Percentiles rank a stretch among this genome's conserved stretches.
These are phyloP conservation scores for Gymnopithys bicolor DNA, from an alignment of 2,797 vertebrate species.

Conservation along the genomic window DNA sequence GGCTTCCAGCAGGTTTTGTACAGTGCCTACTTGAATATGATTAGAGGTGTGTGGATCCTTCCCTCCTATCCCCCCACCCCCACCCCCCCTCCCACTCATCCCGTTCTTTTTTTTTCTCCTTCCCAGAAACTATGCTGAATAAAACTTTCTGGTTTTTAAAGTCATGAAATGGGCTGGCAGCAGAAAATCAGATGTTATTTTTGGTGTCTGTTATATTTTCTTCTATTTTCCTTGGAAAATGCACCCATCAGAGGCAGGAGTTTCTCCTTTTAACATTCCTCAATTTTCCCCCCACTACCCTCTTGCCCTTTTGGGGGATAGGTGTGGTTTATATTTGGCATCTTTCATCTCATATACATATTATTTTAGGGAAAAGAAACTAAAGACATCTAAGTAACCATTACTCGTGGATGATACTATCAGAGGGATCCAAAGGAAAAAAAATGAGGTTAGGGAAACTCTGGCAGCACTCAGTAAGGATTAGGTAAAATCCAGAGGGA, in stretches of 20 bases:
- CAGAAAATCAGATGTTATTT: conserved; percentile 72
- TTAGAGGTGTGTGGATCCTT: conserved; percentile 54
- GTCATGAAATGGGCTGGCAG: conserved; percentile 63
- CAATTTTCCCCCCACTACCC: not conserved
- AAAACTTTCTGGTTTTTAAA: conserved; percentile 56
- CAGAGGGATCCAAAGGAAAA: conserved; percentile 21
- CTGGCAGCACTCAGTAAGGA: conserved; percentile 23
- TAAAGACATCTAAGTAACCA: conserved; percentile 39
- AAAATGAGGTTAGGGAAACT: conserved; percentile 30
- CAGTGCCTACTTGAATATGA: conserved; percentile 64
- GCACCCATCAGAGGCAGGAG: conserved; percentile 9
- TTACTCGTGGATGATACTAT: conserved; percentile 7
- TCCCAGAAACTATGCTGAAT: conserved; percentile 68
- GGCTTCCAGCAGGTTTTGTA: conserved; percentile 46
- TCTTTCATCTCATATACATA: not conserved
- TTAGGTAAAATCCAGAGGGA: conserved; percentile 52
- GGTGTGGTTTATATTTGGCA: conserved; percentile 10
- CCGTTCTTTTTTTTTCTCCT: not conserved
- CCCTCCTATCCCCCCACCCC: not conserved
- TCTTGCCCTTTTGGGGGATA: not conserved
- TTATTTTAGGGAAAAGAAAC: not conserved
- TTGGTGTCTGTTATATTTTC: conserved; percentile 61
- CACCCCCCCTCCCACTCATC: no score
- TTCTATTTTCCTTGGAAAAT: conserved; percentile 71
- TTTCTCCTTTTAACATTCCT: conserved; percentile 40